Evolutionary conservation across 2,113 vertebrate species (phyloP).

Genomic region (Tragelaphus scriptus): DNA sequence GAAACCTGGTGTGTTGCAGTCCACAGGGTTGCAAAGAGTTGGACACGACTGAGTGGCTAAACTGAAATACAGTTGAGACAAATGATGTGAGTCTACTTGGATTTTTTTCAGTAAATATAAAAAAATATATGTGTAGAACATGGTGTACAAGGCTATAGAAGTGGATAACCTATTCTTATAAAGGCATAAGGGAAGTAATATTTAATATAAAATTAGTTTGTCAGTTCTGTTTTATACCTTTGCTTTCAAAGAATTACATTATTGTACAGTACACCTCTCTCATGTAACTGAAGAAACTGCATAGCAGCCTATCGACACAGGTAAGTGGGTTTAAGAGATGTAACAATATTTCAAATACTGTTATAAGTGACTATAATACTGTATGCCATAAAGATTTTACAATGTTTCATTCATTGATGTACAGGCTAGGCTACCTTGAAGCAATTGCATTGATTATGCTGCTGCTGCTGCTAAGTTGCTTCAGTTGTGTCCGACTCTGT

Average conservation of each 20-base stretch:
- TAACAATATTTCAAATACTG: not conserved
- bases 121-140: not conserved
- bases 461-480: too few species aligned
- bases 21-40: not conserved
- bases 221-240: not conserved
- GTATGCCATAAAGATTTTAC: not conserved
- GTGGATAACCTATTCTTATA: not conserved
- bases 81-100: not conserved
- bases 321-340: not conserved
- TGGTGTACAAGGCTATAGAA: not conserved
- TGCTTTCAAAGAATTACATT: not conserved
- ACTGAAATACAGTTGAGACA: not conserved
- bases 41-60: fast-evolving
- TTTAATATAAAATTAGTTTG: not conserved
- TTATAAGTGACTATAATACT: not conserved
- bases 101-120: not conserved
- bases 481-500: too few species aligned
- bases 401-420: not conserved
- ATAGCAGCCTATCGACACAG: not conserved
- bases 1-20: not conserved
- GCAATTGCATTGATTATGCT: not conserved
- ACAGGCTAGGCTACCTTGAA: not conserved
- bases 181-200: not conserved
- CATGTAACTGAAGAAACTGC: not conserved
- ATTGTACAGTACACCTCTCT: fast-evolving